Evolutionary conservation across 2,113 vertebrate genomes (phyloP), one percentile per base, ranked within the genome.

Genomic region (Microtus oregoni): DNA sequence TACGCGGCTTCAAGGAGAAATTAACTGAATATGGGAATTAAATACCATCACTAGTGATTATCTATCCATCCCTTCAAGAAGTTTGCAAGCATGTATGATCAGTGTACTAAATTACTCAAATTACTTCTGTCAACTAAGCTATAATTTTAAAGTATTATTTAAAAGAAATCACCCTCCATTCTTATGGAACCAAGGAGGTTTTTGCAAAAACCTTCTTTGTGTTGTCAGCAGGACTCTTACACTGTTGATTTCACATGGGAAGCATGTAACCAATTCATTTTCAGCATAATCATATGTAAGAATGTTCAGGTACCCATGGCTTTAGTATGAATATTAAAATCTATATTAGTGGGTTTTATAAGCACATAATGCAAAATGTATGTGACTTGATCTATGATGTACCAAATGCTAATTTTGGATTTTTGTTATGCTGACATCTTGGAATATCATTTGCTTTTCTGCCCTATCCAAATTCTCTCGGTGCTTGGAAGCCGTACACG

Each of bases 1-100:
- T 35, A 87, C 52, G 32, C 14, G 19, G 10, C 50, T 73, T 70
- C 32, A 52, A 70, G 47, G 32, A 67, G 12, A 88, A 72, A 88
- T 41, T 30, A 73, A 88, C n/a, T 38, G 14, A 20, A 52, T 30
- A 55, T 87, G 20, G 82, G 78, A 94, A 95, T 93, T 96, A 94
- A 94, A 79, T 41, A 86, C 50, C 81, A 78, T 90, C 75, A 75
- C 35, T 70, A 70, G 82, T 1, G 8, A 96, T 94, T 93, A n/a
- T 35, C 41, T 87, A 47, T n/a, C 85, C 26, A 65, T 95, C 41
- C 92, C 61, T 75, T 88, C 7, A n/a, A 89, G 90, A 92, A 95
- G 95, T 94, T 72, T 90, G 93, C 91, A 97, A 90, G 50, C 52
- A 41, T 94, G 63, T 94, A 63, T 88, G 91, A 96, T 93, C 83